Base-by-base conservation (phyloP, 2,888 invertebrate genomes). In the Aleiodes leptofemur region DNA sequence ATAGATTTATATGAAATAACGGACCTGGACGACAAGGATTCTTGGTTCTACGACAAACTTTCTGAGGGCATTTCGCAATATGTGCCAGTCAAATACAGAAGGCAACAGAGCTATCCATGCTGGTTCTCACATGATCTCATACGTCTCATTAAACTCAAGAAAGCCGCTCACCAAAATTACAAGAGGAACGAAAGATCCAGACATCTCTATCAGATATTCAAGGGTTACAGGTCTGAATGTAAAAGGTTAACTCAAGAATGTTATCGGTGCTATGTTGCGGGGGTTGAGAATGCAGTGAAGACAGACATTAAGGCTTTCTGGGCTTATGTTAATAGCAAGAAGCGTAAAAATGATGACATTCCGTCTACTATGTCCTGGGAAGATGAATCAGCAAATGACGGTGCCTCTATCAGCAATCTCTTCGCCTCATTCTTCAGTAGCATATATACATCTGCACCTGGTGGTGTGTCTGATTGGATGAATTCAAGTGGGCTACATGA, bases 351-450 rank as follows among this genome's bases (percentile, higher is more conserved):
- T 14, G n/a, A 7, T 3, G 66, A 48, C 13, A 66, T 66, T 14
- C 66, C 66, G 1, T 66, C 48, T 7, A 66, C n/a, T 16, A n/a
- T 66, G 16, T 14, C n/a, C 4, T 66, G 66, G 66, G n/a, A 66
- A 3, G 9, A 66, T 14, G 8, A 38, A 0, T 43, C 48, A 23
- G 66, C 43, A 2, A 23, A 2, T 23, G 23, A 23, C 23, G 23
- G 23, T 23, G 23, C 23, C 23, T 23, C 23, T 23, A 23, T 23
- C 6, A 66, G 8, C 66, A 66, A 66, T 48, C 14, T 43, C 9
- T 66, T 66, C 38, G 66, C 66, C n/a, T 48, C 66, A 4, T 66
- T 34, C 23, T 48, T 66, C 9, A n/a, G 38, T 34, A 66, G 48
- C 16, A 38, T 66, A 4, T 66, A 66, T 6, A 66, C n/a, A n/a